Percentiles rank a stretch among this genome's conserved stretches.
Evolutionary conservation across 1,140 invertebrate species (phyloP).

Genomic region (Zaprionus tsacasi): DNA sequence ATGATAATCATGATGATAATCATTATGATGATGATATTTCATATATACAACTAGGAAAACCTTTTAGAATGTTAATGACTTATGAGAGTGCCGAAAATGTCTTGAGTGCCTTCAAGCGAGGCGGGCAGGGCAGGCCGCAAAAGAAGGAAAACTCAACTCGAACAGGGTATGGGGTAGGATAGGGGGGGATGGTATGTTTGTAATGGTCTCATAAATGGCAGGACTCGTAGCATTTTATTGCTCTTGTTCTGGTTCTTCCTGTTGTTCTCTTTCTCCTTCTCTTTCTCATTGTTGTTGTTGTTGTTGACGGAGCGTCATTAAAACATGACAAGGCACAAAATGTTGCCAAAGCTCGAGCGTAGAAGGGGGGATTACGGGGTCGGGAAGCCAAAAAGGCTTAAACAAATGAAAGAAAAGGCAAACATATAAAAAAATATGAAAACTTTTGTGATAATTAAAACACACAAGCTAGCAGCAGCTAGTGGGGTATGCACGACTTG

Average conservation of each 20-base stretch:
- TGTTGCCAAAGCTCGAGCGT: constrained; percentile 16
- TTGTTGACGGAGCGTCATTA: constrained; percentile 45
- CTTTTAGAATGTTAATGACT: constrained; percentile 81
- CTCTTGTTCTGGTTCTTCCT: constrained; percentile 45
- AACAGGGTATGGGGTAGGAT: not conserved
- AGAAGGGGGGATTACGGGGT: not conserved
- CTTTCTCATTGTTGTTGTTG: constrained; percentile 36
- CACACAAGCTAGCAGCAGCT: not conserved
- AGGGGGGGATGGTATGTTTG: constrained; percentile 22
- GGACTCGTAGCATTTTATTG: constrained; percentile 67
- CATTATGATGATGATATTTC: constrained; percentile 42
- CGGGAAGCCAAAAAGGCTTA: constrained; percentile 29
- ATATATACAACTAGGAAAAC: constrained; percentile 65
- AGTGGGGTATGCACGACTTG: not conserved
- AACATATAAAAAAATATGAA: constrained; percentile 47
- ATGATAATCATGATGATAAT: constrained; percentile 25
- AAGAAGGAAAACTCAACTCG: constrained; percentile 4
- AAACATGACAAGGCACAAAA: constrained; percentile 72
- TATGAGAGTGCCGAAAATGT: constrained; percentile 57
- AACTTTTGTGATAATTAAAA: constrained; percentile 65
- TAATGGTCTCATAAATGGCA: constrained; percentile 55
- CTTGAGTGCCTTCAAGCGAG: constrained; percentile 32
- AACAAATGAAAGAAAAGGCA: constrained; percentile 56
- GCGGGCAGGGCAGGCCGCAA: not conserved
- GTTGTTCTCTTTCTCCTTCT: too few species aligned